Base-by-base conservation (phyloP, 2,797 vertebrate genomes). In the Octomys mimax region DNA sequence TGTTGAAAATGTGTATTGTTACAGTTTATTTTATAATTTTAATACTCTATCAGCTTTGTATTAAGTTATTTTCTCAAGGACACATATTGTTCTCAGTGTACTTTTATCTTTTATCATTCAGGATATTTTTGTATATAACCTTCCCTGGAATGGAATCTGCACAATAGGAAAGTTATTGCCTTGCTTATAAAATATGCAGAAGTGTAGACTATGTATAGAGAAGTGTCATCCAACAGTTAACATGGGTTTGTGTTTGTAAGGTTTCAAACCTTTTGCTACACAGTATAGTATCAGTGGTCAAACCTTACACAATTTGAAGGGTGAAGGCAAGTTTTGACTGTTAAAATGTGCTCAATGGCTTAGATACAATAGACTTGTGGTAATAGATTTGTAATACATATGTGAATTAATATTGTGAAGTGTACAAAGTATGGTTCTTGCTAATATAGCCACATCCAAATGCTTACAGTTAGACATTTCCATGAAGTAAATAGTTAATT, bases 11-110 rank as follows among this genome's bases (percentile, higher is more conserved):
- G 24, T 92, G 93, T 94, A 95, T 94, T 97, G 70, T 92, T 96
- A 95, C 70, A 95, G 91, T 94, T 95, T 93, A 96, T 61, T 96
- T 96, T 83, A 82, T 92, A 96, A 92, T 96, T 95, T 91, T 95
- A 88, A 82, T 88, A 92, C 46, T 82, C 33, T 83, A 95, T 92
- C 77, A 95, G 13, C 49, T 94, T 92, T 61, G 42, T 82, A 64
- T 86, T 84, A 87, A 85, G 70, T 79, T 95, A 95, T 83, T 94
- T 96, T 96, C 95, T 84, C 2, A 92, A 92, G 64, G 87, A 94
- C 89, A 46, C 71, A 92, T 91, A 95, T 89, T 85, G 57, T n/a
- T 88, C 81, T 96, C 90, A 70, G n/a, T 91, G 36, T n/a, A 71
- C 33, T 57, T 86, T 92, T 92, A 95, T 57, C 68, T 46, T 96